Base-by-base conservation (phyloP, 2,797 vertebrate species). In the Sebastolobus alascanus region DNA sequence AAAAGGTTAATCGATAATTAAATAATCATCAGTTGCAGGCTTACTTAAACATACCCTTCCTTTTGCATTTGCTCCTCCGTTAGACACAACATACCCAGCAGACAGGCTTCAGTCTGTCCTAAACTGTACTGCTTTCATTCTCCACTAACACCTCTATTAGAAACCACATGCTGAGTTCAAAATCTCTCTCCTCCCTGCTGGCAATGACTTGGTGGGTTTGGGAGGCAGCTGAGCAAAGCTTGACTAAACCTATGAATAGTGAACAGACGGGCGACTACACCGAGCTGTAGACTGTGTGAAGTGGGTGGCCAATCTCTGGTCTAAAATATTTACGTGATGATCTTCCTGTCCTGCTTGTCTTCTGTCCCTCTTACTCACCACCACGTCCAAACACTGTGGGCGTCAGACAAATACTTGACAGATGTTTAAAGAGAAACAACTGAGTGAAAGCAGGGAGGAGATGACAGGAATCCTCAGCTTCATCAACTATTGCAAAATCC, bases 311-410 rank as follows among this genome's bases (percentile, higher is more conserved):
- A 18, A 25, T 43, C 67, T 77, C 37, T 6, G 11, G 22, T 37
- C 33, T 77, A 40, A 89, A 89, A 88, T 87, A 76, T 90, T 92
- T 90, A 85, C 54, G 2, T 27, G 20, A 72, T 29, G 54, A 75
- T 71, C 74, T 61, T 83, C 68, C 68, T 68, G 68, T 82, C 84
- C 63, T 33, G 46, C 59, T 87, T 0, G 8, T 84, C 54, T 74
- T 68, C 69, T 25, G 58, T 76, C 58, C 18, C 8, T 73, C 56
- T 64, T 63, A 63, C 35, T 81, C 63, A 74, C 12, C 18, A 9
- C 20, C 35, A 40, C 2, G 22, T 77, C 71, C 43, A 82, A 88
- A 87, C 64, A 86, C 55, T 3, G 73, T 33, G 37, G 59, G 4
- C 13, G 33, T 56, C 27, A 6, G 60, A 80, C 61, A 66, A 68